Conservation (phyloP, 2,113 vertebrate species). For the Pygathrix nemaeus region DNA sequence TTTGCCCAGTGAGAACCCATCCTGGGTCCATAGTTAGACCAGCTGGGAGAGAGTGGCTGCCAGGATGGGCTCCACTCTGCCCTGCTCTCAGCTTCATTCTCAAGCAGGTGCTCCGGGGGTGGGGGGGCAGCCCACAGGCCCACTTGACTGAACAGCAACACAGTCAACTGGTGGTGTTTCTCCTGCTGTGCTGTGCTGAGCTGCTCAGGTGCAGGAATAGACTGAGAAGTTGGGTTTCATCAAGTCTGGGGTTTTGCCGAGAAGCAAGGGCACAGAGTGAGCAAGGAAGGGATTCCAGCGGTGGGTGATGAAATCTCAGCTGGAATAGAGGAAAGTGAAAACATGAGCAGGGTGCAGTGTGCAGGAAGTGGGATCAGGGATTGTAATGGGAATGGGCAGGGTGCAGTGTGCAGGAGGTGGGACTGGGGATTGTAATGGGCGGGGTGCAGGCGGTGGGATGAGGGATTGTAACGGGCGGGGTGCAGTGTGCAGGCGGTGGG, state of each 20-base stretch:
- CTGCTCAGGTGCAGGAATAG: not conserved
- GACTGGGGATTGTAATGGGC: too few relatives aligned
- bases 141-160: too few relatives aligned
- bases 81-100: not conserved
- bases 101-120: not conserved
- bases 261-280: not conserved
- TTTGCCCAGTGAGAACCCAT: not conserved
- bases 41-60: too few relatives aligned
- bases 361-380: too few relatives aligned
- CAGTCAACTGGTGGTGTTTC: too few relatives aligned
- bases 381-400: too few relatives aligned
- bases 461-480: too few relatives aligned
- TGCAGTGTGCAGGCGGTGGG: not conserved
- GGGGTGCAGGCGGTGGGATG: not conserved
- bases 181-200: fast-evolving
- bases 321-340: not conserved
- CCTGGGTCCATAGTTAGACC: not conserved
- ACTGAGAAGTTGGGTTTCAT: not conserved
- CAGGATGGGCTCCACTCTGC: not conserved
- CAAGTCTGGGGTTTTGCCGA: not conserved
- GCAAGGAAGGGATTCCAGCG: not conserved
- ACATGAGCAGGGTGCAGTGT: not conserved
- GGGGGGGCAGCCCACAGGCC: fast-evolving
- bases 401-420: too few relatives aligned
- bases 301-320: not conserved